phyloP scores from a whole-genome alignment of 1,140 invertebrate genomes.

The Drosophila ananassae region DNA sequence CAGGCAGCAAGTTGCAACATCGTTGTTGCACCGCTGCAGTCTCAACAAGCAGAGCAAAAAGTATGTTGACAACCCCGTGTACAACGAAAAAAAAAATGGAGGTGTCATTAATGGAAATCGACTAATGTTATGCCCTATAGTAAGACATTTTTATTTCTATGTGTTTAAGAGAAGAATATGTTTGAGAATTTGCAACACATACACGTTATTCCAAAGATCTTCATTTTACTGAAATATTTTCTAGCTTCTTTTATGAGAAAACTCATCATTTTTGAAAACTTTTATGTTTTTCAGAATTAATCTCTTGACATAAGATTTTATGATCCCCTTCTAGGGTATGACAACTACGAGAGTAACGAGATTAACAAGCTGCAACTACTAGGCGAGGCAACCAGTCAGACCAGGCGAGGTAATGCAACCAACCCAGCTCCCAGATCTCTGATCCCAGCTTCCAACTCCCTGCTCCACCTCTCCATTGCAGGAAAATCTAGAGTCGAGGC shows the following conservation, averaged over 20 bases:
- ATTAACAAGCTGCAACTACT: slow-evolving; percentile 77
- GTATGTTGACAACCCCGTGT: slow-evolving; percentile 68
- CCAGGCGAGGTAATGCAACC: slow-evolving; percentile 46
- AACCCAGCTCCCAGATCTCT: slow-evolving; percentile 24
- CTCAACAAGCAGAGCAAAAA: slow-evolving; percentile 67
- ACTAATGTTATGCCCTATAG: background rate
- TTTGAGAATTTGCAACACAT: too few relatives aligned
- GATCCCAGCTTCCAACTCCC: slow-evolving; percentile 15
- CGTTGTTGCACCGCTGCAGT: slow-evolving; percentile 35
- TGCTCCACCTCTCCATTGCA: slow-evolving; percentile 31
- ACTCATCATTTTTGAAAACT: too few relatives aligned
- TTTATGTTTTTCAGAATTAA: background rate
- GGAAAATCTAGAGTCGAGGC: slow-evolving; percentile 20
- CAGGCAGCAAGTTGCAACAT: slow-evolving; percentile 49
- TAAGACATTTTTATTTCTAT: background rate
- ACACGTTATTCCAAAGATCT: too few relatives aligned
- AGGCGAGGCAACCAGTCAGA: slow-evolving; percentile 64
- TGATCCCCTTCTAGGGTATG: slow-evolving; percentile 2
- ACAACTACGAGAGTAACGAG: slow-evolving; percentile 55
- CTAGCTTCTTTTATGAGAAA: too few relatives aligned
- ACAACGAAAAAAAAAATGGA: slow-evolving; percentile 30
- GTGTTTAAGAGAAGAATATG: background rate
- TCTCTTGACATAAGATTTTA: background rate
- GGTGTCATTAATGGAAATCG: background rate
- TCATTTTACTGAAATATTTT: too few relatives aligned